Evolutionary conservation across 2,113 vertebrate genomes (phyloP).

Genomic region (Rousettus leschenaultii): DNA sequence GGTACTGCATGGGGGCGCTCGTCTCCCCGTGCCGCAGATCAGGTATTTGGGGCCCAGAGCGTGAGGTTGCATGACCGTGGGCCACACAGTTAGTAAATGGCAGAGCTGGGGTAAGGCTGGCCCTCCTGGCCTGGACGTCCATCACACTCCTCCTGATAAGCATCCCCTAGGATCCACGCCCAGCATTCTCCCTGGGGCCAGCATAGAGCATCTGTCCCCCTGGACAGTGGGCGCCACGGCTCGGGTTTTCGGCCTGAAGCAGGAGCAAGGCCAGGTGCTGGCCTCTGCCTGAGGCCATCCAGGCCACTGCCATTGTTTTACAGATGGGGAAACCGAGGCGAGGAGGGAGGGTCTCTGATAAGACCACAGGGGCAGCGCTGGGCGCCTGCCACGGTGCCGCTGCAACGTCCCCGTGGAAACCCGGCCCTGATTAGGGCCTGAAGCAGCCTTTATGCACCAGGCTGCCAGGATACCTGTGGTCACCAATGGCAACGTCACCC

Average conservation of each 20-base stretch:
- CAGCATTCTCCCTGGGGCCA: background rate
- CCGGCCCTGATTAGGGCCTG: background rate
- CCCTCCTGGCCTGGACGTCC: background rate
- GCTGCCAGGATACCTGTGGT: background rate
- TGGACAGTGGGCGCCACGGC: background rate
- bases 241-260: background rate
- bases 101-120: background rate
- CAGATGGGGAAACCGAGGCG: background rate
- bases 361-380: background rate
- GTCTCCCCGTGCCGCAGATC: no score
- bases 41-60: background rate
- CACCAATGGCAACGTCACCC: background rate
- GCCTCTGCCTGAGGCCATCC: background rate
- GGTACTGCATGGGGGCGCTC: rapidly evolving
- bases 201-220: background rate
- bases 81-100: background rate
- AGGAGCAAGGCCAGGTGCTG: background rate
- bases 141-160: rapidly evolving
- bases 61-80: rapidly evolving
- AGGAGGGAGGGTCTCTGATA: background rate
- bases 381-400: rapidly evolving
- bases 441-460: background rate
- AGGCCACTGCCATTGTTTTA: background rate
- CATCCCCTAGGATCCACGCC: background rate
- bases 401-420: background rate